These are phyloP conservation scores for Branchellion lobata DNA, from an alignment of 2,888 invertebrate genomes.

Conservation along the genomic window DNA sequence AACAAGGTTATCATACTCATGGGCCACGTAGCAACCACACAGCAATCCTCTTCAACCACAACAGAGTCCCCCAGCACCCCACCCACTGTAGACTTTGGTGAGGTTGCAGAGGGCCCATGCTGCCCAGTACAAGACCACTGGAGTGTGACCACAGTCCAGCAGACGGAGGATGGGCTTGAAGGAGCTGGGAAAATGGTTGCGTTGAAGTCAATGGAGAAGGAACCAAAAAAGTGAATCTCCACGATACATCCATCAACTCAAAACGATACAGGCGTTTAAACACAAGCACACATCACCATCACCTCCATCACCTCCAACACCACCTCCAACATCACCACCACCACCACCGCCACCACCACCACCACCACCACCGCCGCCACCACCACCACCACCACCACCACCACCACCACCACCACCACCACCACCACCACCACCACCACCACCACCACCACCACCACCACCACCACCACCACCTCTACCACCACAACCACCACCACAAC, in stretches of 20 bases:
- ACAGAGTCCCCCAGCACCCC: neutral
- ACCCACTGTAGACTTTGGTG: constrained; percentile 86
- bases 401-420: neutral
- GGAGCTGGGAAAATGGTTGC: constrained; percentile 66
- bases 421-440: neutral
- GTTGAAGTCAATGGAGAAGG: neutral
- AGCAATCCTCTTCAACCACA: neutral
- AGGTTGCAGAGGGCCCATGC: constrained; percentile 95
- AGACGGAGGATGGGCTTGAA: constrained; percentile 89
- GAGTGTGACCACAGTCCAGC: constrained; percentile 74
- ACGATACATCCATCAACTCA: neutral
- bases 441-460: too few species aligned
- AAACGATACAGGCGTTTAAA: neutral
- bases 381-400: neutral
- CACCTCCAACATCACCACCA: too few species aligned
- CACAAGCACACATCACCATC: neutral
- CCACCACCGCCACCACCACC: constrained; percentile 19
- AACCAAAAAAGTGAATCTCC: neutral
- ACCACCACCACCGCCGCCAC: constrained; percentile 10
- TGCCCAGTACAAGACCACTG: constrained; percentile 92
- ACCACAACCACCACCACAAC: too few species aligned
- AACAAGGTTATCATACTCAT: too few species aligned
- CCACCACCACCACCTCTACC: too few species aligned
- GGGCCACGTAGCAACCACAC: constrained; percentile 47
- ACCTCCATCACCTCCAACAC: too few species aligned